Evolutionary conservation across 2,113 vertebrate species (phyloP).

Genomic region (Capreolus pygargus): DNA sequence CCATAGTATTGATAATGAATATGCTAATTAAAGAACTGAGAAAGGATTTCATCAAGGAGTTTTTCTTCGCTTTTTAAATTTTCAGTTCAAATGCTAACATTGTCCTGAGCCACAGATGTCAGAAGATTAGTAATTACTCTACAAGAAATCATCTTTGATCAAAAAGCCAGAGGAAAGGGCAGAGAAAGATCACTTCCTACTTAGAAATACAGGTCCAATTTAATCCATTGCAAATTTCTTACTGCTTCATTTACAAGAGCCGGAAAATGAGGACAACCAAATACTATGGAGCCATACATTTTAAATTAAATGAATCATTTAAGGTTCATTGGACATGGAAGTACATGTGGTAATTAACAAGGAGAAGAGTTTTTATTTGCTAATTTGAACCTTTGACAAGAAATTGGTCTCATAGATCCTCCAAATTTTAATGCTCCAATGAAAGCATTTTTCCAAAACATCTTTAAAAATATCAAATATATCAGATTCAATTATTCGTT

Average conservation of each 20-base stretch:
- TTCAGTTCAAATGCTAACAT: constrained; percentile 51
- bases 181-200: constrained; percentile 69
- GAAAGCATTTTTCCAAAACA: not conserved
- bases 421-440: not conserved
- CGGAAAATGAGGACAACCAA: not conserved
- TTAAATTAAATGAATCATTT: constrained; percentile 39
- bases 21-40: constrained; percentile 76
- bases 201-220: constrained; percentile 40
- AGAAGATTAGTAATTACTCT: constrained; percentile 73
- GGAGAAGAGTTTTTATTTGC: constrained; percentile 25
- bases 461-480: not conserved
- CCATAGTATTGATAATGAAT: constrained; percentile 87
- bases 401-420: not conserved
- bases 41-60: constrained; percentile 55
- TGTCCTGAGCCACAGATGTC: constrained; percentile 66
- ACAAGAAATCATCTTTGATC: constrained; percentile 75
- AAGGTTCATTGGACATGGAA: constrained; percentile 13
- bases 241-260: constrained; percentile 25
- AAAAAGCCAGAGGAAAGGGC: constrained; percentile 60
- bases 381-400: constrained; percentile 5
- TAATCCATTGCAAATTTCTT: constrained; percentile 50
- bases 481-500: not conserved
- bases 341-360: not conserved
- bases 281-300: not conserved
- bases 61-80: constrained; percentile 57